A percentile compares a stretch with the other conserved stretches of the same genome.
Evolutionary conservation across 1,140 invertebrate species (phyloP).

Genomic region (Hyles euphorbiae): DNA sequence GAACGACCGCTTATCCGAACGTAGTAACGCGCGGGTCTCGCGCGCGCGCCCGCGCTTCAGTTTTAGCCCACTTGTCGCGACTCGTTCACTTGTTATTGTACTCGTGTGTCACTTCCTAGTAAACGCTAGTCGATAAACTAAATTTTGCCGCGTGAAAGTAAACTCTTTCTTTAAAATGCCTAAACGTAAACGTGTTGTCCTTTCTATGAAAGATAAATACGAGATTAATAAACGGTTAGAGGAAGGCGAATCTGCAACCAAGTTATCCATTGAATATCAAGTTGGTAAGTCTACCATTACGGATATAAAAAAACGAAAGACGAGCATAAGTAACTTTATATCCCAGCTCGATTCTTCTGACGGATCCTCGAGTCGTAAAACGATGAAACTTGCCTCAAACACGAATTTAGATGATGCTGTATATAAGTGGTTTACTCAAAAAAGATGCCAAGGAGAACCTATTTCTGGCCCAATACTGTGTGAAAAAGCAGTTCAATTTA

Average conservation of each 20-base stretch:
- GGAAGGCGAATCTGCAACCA: conserved; percentile 24
- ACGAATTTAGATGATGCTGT: conserved; percentile 29
- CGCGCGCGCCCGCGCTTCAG: background rate
- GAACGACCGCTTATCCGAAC: conserved; percentile 1
- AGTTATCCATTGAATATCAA: conserved; percentile 21
- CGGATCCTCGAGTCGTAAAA: conserved; percentile 29
- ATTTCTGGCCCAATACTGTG: conserved; percentile 29
- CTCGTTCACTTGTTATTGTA: background rate
- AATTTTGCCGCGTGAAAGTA: conserved; percentile 6
- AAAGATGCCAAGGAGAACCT: conserved; percentile 29
- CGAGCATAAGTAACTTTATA: conserved; percentile 20
- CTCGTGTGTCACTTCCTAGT: conserved; percentile 3
- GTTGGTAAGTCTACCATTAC: conserved; percentile 28
- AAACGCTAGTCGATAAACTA: background rate
- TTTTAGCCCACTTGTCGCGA: background rate
- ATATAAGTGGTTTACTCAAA: conserved; percentile 32
- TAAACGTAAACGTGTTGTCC: conserved; percentile 23
- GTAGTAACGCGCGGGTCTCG: background rate
- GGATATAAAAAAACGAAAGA: conserved; percentile 26
- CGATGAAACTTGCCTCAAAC: conserved; percentile 31
- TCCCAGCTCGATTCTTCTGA: conserved; percentile 29
- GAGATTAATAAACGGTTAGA: conserved; percentile 25
- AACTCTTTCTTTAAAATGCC: conserved; percentile 18
- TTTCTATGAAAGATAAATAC: conserved; percentile 27
- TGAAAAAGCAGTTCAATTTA: conserved; percentile 29